Conservation (phyloP, 53 echinoderm and acorn worm genomes). For the Mesocentrotus franciscanus region DNA sequence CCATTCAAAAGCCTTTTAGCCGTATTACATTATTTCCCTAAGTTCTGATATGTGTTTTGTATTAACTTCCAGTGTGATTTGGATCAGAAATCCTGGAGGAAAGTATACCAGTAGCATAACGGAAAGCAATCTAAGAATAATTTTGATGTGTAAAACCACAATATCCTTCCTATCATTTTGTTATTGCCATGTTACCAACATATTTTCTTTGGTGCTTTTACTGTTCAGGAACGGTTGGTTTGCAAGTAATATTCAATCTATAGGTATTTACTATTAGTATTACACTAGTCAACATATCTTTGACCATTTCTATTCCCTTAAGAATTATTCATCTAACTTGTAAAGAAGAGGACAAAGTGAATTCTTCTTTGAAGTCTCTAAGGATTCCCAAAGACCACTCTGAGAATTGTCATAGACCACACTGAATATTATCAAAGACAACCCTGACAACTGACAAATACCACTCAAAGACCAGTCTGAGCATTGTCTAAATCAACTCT, state of each 20-base stretch:
- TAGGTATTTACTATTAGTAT: neutral
- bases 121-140: neutral
- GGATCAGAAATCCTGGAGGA: neutral
- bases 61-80: neutral
- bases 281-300: neutral
- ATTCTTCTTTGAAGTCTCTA: too few species aligned
- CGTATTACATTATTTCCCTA: neutral
- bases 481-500: too few species aligned
- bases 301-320: neutral
- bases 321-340: too few species aligned
- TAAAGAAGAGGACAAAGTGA: neutral
- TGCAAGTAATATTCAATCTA: neutral
- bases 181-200: neutral
- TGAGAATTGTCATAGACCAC: too few species aligned
- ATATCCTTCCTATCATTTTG: neutral
- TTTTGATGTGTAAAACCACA: neutral
- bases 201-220: neutral
- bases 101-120: neutral
- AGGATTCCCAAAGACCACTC: too few species aligned
- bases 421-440: too few species aligned
- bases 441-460: too few species aligned
- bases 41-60: neutral
- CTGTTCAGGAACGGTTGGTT: neutral
- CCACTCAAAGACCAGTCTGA: too few species aligned
- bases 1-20: neutral